Evolutionary conservation across 2,113 vertebrate genomes (phyloP).

Genomic region (Ptilorrhoa leucosticta): DNA sequence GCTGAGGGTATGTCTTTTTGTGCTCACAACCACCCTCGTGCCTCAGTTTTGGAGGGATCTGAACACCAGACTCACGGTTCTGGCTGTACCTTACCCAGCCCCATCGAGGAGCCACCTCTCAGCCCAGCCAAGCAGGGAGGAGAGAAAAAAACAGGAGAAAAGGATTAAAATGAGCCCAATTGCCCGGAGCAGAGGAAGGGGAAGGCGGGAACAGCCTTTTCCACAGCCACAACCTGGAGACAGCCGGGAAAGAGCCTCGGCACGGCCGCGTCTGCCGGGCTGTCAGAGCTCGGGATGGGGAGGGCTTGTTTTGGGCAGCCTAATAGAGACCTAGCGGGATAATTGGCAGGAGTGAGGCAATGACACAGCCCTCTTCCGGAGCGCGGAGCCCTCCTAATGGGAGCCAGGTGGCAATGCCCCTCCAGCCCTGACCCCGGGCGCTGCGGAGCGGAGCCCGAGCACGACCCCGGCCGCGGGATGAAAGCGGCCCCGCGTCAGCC

Average conservation of each 20-base stretch:
- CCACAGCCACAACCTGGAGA: not conserved
- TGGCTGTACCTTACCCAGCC: not conserved
- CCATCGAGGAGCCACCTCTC: rapidly evolving
- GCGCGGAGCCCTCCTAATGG: slow-evolving; percentile 32
- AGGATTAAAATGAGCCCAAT: rapidly evolving
- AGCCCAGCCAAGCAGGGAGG: not conserved
- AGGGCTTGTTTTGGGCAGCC: not conserved
- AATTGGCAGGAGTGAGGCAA: slow-evolving; percentile 18
- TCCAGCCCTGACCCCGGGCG: not conserved
- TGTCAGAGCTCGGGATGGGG: not conserved
- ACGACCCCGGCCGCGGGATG: not conserved
- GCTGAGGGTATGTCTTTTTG: rapidly evolving
- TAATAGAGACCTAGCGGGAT: slow-evolving; percentile 14
- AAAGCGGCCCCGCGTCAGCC: slow-evolving; percentile 1
- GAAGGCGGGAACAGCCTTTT: not conserved
- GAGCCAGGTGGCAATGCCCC: slow-evolving; percentile 54
- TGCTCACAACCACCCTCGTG: not conserved
- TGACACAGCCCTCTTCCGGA: not conserved
- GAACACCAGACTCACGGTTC: rapidly evolving
- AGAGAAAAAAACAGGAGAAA: not conserved
- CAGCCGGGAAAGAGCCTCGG: not conserved
- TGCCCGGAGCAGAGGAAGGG: not conserved
- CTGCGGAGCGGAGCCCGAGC: not conserved
- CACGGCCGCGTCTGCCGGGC: not conserved
- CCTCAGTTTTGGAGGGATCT: not conserved